Conservation (phyloP, 2,888 invertebrate species). For the Drosophila mimica region DNA sequence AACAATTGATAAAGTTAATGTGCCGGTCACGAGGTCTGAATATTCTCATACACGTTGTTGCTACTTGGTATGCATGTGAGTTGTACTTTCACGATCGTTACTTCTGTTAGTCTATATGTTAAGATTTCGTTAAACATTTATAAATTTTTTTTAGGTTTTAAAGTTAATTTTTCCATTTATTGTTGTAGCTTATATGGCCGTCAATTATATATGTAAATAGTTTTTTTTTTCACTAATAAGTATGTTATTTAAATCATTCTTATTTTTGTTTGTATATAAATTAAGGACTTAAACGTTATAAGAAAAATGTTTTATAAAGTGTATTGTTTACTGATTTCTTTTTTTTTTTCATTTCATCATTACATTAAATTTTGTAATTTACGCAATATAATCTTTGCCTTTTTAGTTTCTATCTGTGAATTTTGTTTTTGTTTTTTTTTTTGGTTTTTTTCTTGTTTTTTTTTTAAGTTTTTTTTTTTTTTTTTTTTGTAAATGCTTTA, state of each 20-base stretch:
- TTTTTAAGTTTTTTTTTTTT: constrained; percentile 28
- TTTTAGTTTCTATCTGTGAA: constrained; percentile 58
- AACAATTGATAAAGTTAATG: constrained; percentile 38
- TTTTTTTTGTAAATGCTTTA: constrained; percentile 81
- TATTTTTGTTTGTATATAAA: constrained; percentile 83
- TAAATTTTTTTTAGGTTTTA: constrained; percentile 75
- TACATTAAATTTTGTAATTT: constrained; percentile 61
- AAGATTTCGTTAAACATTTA: constrained; percentile 78
- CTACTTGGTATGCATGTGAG: constrained; percentile 43
- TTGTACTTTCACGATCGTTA: constrained; percentile 67
- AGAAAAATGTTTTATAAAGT: constrained; percentile 84
- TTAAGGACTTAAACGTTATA: constrained; percentile 85
- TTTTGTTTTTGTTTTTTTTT: constrained; percentile 67
- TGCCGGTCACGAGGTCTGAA: constrained; percentile 24
- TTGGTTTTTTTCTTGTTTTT: constrained; percentile 64
- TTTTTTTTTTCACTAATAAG: constrained; percentile 72
- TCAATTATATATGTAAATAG: constrained; percentile 81
- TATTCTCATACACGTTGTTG: constrained; percentile 39
- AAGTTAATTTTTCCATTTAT: constrained; percentile 81
- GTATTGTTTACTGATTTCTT: constrained; percentile 63
- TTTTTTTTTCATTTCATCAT: constrained; percentile 54
- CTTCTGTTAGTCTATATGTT: constrained; percentile 73
- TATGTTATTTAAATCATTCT: constrained; percentile 78
- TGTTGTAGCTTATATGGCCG: constrained; percentile 84
- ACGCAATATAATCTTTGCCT: constrained; percentile 54